These are phyloP conservation scores for Venustaconcha ellipsiformis DNA, from an alignment of 1,140 invertebrate species.

Conservation along the genomic window DNA sequence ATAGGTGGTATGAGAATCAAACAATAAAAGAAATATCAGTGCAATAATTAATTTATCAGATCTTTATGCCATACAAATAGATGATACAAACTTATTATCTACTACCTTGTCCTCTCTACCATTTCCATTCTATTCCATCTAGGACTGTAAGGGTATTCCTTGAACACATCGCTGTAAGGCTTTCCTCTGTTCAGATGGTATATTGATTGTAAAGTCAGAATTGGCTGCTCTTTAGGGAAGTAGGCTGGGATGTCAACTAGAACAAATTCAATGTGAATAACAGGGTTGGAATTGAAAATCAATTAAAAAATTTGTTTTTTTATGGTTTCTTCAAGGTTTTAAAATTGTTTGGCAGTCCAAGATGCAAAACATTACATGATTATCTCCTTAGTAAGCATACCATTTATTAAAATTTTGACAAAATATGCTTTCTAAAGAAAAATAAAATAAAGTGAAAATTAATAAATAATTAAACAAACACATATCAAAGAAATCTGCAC, in stretches of 20 bases:
- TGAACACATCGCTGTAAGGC: constrained; percentile 56
- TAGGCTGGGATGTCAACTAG: constrained; percentile 63
- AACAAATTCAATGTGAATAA: constrained; percentile 19
- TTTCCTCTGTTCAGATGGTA: constrained; percentile 66
- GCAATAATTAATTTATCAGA: neutral
- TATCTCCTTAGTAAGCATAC: no score
- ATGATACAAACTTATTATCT: constrained; percentile 6
- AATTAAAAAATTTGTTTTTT: no score
- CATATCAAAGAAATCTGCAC: no score
- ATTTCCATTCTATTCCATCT: constrained; percentile 67
- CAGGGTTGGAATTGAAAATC: no score
- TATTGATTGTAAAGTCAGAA: constrained; percentile 66
- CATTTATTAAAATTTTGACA: no score
- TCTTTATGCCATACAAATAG: neutral
- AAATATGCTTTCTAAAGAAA: no score
- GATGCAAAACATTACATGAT: no score
- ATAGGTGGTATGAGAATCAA: neutral
- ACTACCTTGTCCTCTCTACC: constrained; percentile 65
- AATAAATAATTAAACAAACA: no score
- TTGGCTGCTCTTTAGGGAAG: constrained; percentile 66
- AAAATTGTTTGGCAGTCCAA: no score
- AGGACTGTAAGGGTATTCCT: constrained; percentile 68
- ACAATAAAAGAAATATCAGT: neutral
- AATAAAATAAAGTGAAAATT: no score
- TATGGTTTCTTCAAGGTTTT: no score